Evolutionary conservation across 1,140 invertebrate genomes (phyloP).

Genomic region (Diorhabda elongata): DNA sequence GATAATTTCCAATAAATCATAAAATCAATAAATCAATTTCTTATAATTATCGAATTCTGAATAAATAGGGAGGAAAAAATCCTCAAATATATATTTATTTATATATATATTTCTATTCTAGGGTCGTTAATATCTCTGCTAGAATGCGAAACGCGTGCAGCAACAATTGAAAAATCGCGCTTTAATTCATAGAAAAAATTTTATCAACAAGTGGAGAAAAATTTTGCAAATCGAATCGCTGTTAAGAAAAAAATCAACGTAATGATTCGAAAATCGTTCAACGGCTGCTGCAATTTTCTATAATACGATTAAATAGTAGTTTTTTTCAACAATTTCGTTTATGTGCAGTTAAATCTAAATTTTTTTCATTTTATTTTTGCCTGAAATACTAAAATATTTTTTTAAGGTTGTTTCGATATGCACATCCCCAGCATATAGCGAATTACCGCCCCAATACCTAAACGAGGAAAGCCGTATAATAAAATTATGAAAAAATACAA

Average conservation of each 20-base stretch:
- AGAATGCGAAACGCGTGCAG: not conserved
- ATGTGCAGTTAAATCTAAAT: not conserved
- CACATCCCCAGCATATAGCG: too few species aligned
- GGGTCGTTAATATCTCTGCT: constrained; percentile 1
- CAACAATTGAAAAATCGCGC: too few species aligned
- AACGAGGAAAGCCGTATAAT: too few species aligned
- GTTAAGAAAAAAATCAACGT: too few species aligned
- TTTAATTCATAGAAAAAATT: too few species aligned
- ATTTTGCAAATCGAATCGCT: too few species aligned
- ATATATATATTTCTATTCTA: not conserved
- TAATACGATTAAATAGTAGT: too few species aligned
- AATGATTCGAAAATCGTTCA: not conserved
- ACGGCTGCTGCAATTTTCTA: not conserved
- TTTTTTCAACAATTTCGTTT: not conserved
- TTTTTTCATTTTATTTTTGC: not conserved
- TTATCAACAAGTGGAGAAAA: too few species aligned
- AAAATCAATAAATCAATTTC: not conserved
- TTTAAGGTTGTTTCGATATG: too few species aligned
- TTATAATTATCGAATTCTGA: not conserved
- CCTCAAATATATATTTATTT: not conserved
- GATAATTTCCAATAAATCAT: not conserved
- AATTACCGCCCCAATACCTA: too few species aligned
- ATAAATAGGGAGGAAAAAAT: not conserved
- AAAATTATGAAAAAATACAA: too few species aligned
- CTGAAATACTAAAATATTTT: not conserved